Evolutionary conservation across 2,113 vertebrate genomes (phyloP).

Genomic region (Sardina pilchardus): DNA sequence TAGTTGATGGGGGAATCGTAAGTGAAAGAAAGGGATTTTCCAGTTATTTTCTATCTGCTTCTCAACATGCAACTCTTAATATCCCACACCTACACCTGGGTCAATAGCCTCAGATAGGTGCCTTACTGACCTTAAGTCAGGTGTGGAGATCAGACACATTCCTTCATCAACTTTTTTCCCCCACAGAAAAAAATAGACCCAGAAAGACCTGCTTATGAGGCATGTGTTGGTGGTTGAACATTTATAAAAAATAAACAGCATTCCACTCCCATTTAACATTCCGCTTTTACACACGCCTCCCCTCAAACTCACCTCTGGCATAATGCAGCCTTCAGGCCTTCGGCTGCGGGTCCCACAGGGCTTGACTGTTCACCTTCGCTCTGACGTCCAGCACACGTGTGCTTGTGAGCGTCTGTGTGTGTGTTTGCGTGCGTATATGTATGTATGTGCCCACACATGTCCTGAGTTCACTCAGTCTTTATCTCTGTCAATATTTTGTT

Average conservation of each 20-base stretch:
- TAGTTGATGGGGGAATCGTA: neutral
- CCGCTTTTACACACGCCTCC: conserved; percentile 28
- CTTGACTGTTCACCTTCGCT: conserved; percentile 53
- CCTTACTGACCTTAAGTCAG: conserved; percentile 33
- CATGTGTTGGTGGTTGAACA: conserved; percentile 41
- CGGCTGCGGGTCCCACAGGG: conserved; percentile 56
- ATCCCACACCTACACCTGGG: neutral
- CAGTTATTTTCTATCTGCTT: neutral
- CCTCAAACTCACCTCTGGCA: conserved; percentile 33
- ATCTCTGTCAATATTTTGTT: conserved; percentile 72
- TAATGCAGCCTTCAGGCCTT: conserved; percentile 58
- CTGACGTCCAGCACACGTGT: conserved; percentile 20
- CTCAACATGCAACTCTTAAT: neutral
- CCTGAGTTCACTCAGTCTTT: conserved; percentile 53
- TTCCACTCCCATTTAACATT: conserved; percentile 63
- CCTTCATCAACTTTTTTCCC: conserved; percentile 33
- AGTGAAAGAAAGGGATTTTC: neutral
- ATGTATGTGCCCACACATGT: conserved; percentile 24
- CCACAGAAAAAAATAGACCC: conserved; percentile 26
- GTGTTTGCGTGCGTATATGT: conserved; percentile 28
- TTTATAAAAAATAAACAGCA: conserved; percentile 69
- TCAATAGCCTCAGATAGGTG: conserved; percentile 34
- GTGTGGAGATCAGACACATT: conserved; percentile 38
- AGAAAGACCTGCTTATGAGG: conserved; percentile 36
- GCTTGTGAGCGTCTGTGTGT: neutral